A percentile compares a stretch with the other conserved stretches of the same genome.
Conservation (phyloP, 2,797 vertebrate species). For the Neomorphus geoffroyi region DNA sequence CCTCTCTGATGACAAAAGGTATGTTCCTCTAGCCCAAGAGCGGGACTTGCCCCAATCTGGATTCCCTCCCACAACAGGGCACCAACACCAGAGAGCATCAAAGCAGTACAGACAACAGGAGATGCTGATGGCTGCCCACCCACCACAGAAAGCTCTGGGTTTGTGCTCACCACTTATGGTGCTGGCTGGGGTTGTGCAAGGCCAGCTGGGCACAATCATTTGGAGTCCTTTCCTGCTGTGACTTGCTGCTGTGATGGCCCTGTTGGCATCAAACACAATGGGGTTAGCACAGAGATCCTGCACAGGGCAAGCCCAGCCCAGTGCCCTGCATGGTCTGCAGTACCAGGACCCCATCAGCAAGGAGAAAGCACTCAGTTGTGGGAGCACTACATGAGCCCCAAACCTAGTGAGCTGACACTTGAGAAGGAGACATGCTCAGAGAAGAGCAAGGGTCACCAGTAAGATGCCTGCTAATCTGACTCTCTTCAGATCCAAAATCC, state of each 20-base stretch:
- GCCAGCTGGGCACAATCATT: not conserved
- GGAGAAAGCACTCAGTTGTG: accelerated
- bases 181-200: not conserved
- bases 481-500: not conserved
- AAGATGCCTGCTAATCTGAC: not conserved
- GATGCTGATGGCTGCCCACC: not conserved
- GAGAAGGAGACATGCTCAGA: accelerated
- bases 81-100: not conserved
- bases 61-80: not conserved
- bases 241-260: conserved; percentile 22
- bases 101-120: not conserved
- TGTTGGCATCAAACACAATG: conserved; percentile 10
- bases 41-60: not conserved
- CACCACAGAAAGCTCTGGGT: accelerated
- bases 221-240: not conserved
- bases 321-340: not conserved
- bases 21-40: accelerated
- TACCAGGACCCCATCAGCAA: accelerated
- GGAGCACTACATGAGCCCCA: not conserved
- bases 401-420: not conserved
- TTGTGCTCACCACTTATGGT: not conserved
- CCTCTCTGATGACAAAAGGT: not conserved
- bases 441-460: not conserved
- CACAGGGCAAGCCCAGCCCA: not conserved
- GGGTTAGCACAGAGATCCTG: accelerated